A percentile compares a stretch with the other conserved stretches of the same genome.
Conservation (phyloP, 2,888 invertebrate genomes). For the Erebia ligea region DNA sequence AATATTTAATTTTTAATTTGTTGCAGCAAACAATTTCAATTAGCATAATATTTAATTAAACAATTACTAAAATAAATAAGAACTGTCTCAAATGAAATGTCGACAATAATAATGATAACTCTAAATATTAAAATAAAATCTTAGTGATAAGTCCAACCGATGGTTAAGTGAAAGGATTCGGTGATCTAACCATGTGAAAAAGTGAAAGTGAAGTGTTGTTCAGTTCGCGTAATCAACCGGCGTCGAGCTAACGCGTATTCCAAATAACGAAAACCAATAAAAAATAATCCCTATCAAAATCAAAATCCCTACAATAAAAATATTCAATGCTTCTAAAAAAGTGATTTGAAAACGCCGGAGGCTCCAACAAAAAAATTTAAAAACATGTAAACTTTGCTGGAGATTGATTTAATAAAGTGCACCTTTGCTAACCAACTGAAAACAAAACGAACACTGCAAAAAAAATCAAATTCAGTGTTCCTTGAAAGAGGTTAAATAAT, state of each 20-base stretch:
- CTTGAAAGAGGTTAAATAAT: not conserved
- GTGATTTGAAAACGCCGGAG: no score
- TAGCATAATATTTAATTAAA: conserved; percentile 11
- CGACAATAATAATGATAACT: conserved; percentile 53
- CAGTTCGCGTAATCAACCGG: conserved; percentile 50
- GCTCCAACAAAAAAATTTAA: not conserved
- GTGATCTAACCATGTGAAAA: conserved; percentile 54
- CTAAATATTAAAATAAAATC: conserved; percentile 9
- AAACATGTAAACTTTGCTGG: not conserved
- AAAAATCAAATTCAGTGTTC: conserved; percentile 9
- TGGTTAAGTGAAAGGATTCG: conserved; percentile 47
- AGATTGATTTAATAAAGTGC: not conserved
- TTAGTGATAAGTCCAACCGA: conserved; percentile 38
- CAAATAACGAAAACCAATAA: conserved; percentile 43
- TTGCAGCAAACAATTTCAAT: conserved; percentile 8
- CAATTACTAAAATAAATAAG: not conserved
- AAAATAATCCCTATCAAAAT: conserved; percentile 10
- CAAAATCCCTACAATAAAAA: not conserved
- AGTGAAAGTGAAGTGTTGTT: conserved; percentile 59
- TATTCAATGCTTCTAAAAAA: not conserved
- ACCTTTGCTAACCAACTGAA: conserved; percentile 21
- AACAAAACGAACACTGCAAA: conserved; percentile 23
- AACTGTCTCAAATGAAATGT: conserved; percentile 22
- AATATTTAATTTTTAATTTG: not conserved
- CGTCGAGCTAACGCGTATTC: conserved; percentile 46